Conservation (phyloP, 2,113 vertebrate species). For the Zosterops hypoxanthus region DNA sequence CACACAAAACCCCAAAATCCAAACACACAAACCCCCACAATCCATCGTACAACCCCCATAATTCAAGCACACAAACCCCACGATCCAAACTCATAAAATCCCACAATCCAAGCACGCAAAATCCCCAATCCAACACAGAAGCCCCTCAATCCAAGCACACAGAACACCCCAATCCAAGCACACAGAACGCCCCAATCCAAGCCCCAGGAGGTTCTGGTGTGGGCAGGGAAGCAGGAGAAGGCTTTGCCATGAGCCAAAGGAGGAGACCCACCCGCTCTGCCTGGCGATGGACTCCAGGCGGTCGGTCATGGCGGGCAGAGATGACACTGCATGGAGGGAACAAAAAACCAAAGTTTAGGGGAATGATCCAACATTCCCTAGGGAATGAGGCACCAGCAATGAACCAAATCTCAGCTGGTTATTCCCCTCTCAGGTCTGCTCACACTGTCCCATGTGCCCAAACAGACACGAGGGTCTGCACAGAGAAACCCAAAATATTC, state of each 20-base stretch:
- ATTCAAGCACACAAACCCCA: not conserved
- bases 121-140: not conserved
- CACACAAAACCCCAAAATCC: not conserved
- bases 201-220: not conserved
- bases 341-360: not conserved
- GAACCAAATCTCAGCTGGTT: not conserved
- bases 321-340: constrained; percentile 82
- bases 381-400: not conserved
- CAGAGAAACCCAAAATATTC: not conserved
- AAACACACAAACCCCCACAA: not conserved
- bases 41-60: fast-evolving
- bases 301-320: constrained; percentile 95
- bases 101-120: not conserved
- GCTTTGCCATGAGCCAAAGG: fast-evolving
- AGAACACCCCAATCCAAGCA: not conserved
- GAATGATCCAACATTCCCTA: not conserved
- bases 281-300: constrained; percentile 96
- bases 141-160: not conserved
- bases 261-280: constrained; percentile 87
- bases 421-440: not conserved
- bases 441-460: not conserved
- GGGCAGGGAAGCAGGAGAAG: not conserved
- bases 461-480: not conserved
- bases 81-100: not conserved
- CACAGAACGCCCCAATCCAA: not conserved